Base-by-base conservation (phyloP, 2,888 invertebrate genomes). In the Troglohyphantes excavatus region DNA sequence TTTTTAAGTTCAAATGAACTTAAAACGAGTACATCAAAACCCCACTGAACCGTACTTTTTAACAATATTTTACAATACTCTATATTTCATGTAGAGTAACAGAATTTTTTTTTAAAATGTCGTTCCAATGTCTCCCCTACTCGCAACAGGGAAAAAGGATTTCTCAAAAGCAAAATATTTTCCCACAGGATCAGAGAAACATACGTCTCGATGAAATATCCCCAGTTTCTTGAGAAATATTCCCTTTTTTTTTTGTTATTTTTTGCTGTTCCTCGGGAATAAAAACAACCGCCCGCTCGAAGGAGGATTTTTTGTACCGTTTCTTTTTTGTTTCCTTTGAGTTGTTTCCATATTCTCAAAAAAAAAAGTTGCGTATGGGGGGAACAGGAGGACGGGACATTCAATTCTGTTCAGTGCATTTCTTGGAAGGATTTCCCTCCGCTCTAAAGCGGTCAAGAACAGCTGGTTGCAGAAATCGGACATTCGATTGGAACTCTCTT, bases 201-300 rank as follows among this genome's bases (percentile, higher is more conserved):
- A 19, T 11, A 65, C 13, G 17, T 26, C 21, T n/a, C 9, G 59
- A 26, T 75, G 59, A 75, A 75, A 61, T 59, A 75, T 75, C 27
- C 29, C 19, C 29, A 1, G 11, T 61, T 75, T 27, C 19, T 29
- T 2, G 27, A 27, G 59, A 59, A 75, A 75, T 75, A 59, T 61
- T 75, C 29, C 21, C 27, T 27, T 27, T 29, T 59, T 75, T 61
- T 53, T 68, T 68, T 61, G 61, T 27, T 29, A 59, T 75, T 61
- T 53, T 68, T 68, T 61, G 27, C 19, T 61, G 75, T 61, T 59
- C 29, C 19, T 21, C 27, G 75, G 61, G 75, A 75, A 75, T 33
- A 33, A 61, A 75, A 75, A 75, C 59, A 75, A 39, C 26, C 61
- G 59, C 61, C 53, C 61, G 75, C 21, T 75, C 59, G 39, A 39